phyloP scores from a whole-genome alignment of 2,888 invertebrate genomes.

The Sinotaia quadrata region DNA sequence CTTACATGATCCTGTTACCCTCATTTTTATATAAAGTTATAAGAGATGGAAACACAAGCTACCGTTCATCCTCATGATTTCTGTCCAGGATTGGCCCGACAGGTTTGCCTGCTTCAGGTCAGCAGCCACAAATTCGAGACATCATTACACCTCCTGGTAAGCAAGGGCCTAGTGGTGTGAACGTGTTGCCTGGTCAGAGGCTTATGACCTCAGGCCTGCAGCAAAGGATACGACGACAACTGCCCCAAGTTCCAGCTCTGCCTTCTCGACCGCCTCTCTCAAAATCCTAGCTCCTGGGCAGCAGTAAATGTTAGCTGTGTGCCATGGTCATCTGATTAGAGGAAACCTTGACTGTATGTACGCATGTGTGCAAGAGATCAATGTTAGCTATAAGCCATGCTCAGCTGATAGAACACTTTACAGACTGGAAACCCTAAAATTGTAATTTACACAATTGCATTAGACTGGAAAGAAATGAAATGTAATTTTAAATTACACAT shows the following conservation, averaged over 20 bases:
- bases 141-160: slow-evolving; percentile 25
- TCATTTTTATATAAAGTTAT: neutral
- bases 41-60: neutral
- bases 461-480: too few relatives aligned
- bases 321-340: too few relatives aligned
- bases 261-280: slow-evolving; percentile 52
- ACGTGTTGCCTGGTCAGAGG: neutral
- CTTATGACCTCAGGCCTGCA: slow-evolving; percentile 46
- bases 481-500: too few relatives aligned
- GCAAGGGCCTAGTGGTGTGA: slow-evolving; percentile 16
- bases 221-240: slow-evolving; percentile 49
- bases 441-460: too few relatives aligned
- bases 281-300: slow-evolving; percentile 36
- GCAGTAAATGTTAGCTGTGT: too few relatives aligned
- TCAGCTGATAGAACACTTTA: too few relatives aligned
- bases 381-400: too few relatives aligned
- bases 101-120: slow-evolving; percentile 32
- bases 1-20: too few relatives aligned
- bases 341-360: too few relatives aligned
- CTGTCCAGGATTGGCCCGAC: slow-evolving; percentile 37
- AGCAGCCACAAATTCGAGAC: slow-evolving; percentile 37
- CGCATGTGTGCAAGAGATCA: too few relatives aligned
- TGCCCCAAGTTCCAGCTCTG: slow-evolving; percentile 51
- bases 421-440: too few relatives aligned
- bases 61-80: neutral